Base-by-base conservation (phyloP, 2,797 vertebrate species). In the Cheirogaleus major region DNA sequence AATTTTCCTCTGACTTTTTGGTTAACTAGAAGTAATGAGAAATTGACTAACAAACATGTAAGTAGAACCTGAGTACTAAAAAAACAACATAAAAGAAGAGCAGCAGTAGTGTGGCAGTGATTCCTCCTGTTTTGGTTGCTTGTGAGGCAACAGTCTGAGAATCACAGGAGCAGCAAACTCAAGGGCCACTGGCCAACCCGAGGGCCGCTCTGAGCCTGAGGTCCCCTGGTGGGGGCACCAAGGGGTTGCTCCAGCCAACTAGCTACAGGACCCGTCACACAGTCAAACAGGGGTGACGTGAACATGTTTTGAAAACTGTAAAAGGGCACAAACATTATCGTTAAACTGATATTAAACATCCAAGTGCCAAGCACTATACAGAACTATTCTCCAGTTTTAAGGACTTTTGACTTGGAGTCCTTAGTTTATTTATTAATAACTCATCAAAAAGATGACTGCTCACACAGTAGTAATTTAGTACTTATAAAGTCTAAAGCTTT, bases 61-160 rank as follows among this genome's bases (percentile, higher is more conserved):
- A 65, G 70, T 1, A 61, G 55, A 65, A 18, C 7, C 32, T 52
- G n/a, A 82, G 61, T 22, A 11, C 4, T 43, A 23, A 79, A 79
- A 57, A 4, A 59, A 52, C 0, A 23, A 70, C n/a, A 30, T 1
- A 25, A 79, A 30, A 5, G 9, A 27, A 27, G n/a, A 27, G 5
- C 12, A n/a, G 65, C 2, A 17, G 11, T 9, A 1, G 23, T 0
- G 4, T 20, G 48, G 25, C 6, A 12, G 14, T 1, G 1, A 3
- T 5, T 2, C 7, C 32, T 20, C 17, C 32, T 5, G 8, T 8
- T 43, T 45, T 4, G 3, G 38, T 0, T 12, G 52, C 5, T 57
- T 17, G 22, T n/a, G 50, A 93, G 67, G 23, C 30, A 32, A 11
- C 7, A 20, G 22, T 35, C 15, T 48, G 65, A 85, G 0, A 52